A percentile compares a stretch with the other conserved stretches of the same genome.
Evolutionary conservation across 2,888 invertebrate genomes (phyloP).

Genomic region (Euplagia quadripunctaria): DNA sequence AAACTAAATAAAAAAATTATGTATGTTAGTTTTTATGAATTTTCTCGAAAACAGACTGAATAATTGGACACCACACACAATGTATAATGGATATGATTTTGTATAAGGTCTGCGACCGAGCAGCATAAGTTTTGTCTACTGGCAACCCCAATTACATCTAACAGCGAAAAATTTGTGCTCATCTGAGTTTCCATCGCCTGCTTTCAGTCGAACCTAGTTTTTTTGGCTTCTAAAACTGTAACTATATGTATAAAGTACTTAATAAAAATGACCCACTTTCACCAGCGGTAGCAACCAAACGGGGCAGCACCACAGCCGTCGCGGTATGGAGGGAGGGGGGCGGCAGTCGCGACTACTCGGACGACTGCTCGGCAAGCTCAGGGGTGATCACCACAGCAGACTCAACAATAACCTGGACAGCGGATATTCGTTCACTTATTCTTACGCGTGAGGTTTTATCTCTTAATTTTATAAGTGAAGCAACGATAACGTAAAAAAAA

Average conservation of each 20-base stretch:
- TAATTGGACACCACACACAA: too few relatives aligned
- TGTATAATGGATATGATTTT: too few relatives aligned
- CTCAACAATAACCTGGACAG: conserved; percentile 59
- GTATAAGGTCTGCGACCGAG: too few relatives aligned
- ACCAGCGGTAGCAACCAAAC: conserved; percentile 35
- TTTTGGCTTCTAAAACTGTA: not conserved
- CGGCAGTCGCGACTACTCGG: conserved; percentile 74
- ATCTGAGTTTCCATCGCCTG: too few relatives aligned
- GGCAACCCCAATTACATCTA: too few relatives aligned
- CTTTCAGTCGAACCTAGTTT: too few relatives aligned
- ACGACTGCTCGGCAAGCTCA: conserved; percentile 73
- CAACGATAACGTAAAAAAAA: not conserved
- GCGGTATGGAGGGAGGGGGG: conserved; percentile 74
- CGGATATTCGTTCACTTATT: conserved; percentile 66
- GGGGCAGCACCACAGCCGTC: conserved; percentile 37
- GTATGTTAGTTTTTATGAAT: too few relatives aligned
- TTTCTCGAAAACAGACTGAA: too few relatives aligned
- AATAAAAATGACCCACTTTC: not conserved
- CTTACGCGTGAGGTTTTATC: conserved; percentile 64
- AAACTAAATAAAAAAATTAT: too few relatives aligned
- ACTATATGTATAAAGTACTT: not conserved
- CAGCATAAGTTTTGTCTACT: too few relatives aligned
- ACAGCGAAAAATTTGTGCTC: too few relatives aligned
- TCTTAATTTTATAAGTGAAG: not conserved
- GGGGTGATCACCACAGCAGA: conserved; percentile 72